Evolutionary conservation across 2,797 vertebrate species (phyloP), one percentile per base, ranked within the genome.

Genomic region (Antrozous pallidus): DNA sequence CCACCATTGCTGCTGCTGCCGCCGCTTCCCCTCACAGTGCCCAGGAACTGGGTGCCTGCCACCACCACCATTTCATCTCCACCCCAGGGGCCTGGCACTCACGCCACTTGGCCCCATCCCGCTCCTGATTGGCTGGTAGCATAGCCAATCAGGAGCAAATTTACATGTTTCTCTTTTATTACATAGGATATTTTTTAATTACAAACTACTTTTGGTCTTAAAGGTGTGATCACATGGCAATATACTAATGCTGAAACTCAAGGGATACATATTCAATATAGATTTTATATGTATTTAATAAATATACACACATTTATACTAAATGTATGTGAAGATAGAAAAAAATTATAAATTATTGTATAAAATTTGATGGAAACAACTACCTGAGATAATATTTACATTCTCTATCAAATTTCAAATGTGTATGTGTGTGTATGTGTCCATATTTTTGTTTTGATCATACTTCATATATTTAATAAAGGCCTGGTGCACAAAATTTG

Each of bases 231-330:
- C 26, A 1, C 4, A 24, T 56, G 3, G 0, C 12, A 85, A 22
- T 17, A 26, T 8, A 38, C n/a, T 67, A 92, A 33, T 17, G 24
- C 0, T 75, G 16, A 81, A 87, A n/a, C 0, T 4, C 9, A 67
- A 54, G 5, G 69, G 49, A 92, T 22, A 28, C 3, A 33, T 40
- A 24, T 10, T 95, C 65, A 26, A 49, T 73, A 61, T 6, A 4
- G 1, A 26, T 73, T 97, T 42, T 8, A 96, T 93, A 94, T 88
- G 67, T 58, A 67, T 89, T 92, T 96, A 24, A 94, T 96, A 49
- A 1, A 92, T 36, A 42, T 3, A 74, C 17, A 65, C 26, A 91
- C 1, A 31, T 36, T 90, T 12, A 86, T 36, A 77, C 54, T 13
- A 69, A 33, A 74, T 82, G 18, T 8, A 47, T 28, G 4, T 51